Conservation (phyloP, 2,888 invertebrate species). For the Lepidonotus clava region DNA sequence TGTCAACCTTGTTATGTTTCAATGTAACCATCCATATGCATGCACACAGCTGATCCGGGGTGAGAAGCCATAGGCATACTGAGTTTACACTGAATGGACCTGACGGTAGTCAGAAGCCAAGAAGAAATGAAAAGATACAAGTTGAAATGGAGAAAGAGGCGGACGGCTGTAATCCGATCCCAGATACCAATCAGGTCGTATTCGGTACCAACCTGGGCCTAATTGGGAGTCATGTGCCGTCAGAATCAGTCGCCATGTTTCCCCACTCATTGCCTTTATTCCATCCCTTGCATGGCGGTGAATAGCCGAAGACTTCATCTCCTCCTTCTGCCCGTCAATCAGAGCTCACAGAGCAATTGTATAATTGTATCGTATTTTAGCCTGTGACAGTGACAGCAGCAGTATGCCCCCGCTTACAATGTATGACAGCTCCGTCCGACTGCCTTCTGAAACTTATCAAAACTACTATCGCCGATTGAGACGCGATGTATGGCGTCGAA, state of each 20-base stretch:
- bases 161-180: conserved; percentile 1
- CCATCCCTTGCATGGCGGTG: background rate
- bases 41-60: too few relatives aligned
- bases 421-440: background rate
- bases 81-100: too few relatives aligned
- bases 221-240: background rate
- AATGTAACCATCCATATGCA: too few relatives aligned
- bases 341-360: background rate
- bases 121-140: too few relatives aligned
- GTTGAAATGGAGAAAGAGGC: too few relatives aligned
- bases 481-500: background rate
- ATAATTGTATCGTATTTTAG: background rate
- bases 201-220: background rate
- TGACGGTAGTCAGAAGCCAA: too few relatives aligned
- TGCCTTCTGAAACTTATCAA: background rate
- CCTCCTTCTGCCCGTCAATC: background rate
- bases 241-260: background rate
- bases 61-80: too few relatives aligned
- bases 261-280: background rate
- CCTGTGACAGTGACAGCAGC: background rate
- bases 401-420: background rate
- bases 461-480: background rate
- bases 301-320: background rate
- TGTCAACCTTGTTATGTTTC: too few relatives aligned
- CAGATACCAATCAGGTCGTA: background rate